Percentiles rank a stretch among this genome's conserved stretches.
Conservation (phyloP, 2,888 invertebrate genomes). For the Ceraclea dissimilis region DNA sequence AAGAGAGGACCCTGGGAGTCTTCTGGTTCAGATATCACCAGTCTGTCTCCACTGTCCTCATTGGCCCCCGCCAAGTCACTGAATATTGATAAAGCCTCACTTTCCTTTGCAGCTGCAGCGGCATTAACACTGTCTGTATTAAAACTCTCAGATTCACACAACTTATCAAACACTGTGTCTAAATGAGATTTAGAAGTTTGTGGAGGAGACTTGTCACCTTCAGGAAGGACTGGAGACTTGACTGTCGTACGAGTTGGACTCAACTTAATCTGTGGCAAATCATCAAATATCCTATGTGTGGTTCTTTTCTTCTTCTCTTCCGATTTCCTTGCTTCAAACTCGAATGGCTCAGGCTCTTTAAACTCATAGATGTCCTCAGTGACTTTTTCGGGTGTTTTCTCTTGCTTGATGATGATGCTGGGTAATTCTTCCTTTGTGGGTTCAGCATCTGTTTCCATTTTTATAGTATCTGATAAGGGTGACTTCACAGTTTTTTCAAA, state of each 20-base stretch:
- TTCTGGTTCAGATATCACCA: constrained; percentile 55
- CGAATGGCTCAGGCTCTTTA: constrained; percentile 83
- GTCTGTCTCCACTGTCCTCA: constrained; percentile 51
- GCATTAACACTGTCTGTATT: constrained; percentile 37
- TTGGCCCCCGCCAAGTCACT: constrained; percentile 39
- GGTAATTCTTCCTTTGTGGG: constrained; percentile 11
- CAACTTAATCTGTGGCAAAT: constrained; percentile 45
- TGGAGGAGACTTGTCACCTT: constrained; percentile 25
- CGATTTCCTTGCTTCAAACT: constrained; percentile 61
- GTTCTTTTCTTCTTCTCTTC: constrained; percentile 45
- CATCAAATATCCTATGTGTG: constrained; percentile 46
- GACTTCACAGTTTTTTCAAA: constrained; percentile 56
- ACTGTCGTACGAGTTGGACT: constrained; percentile 37
- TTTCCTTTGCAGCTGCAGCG: constrained; percentile 35
- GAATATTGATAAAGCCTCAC: constrained; percentile 43
- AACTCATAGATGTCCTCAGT: constrained; percentile 75
- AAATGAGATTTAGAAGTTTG: constrained; percentile 27
- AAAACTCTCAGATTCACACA: constrained; percentile 39
- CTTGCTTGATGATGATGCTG: constrained; percentile 18
- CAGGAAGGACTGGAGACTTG: constrained; percentile 38
- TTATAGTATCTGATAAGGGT: constrained; percentile 33
- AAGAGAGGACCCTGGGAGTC: constrained; percentile 54
- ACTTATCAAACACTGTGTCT: constrained; percentile 45
- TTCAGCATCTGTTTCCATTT: constrained; percentile 34
- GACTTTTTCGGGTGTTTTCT: constrained; percentile 44